These are phyloP conservation scores for Drosophila pallidifrons DNA, from an alignment of 1,140 invertebrate genomes.

Conservation along the genomic window DNA sequence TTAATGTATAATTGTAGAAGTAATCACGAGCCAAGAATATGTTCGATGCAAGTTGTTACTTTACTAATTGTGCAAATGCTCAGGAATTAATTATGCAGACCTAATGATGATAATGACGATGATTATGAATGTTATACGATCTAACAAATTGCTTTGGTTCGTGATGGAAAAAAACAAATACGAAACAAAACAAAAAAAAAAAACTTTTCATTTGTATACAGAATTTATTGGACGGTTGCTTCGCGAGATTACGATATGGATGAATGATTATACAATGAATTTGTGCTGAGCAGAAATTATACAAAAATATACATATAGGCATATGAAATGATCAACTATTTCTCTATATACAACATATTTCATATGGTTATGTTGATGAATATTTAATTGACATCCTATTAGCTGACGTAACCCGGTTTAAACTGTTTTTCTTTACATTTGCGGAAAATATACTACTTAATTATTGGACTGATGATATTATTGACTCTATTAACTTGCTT, in stretches of 20 bases:
- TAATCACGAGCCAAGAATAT: conserved; percentile 40
- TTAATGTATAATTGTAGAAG: conserved; percentile 24
- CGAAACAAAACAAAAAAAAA: neutral
- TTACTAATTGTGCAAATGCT: conserved; percentile 42
- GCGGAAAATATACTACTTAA: neutral
- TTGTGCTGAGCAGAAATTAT: conserved; percentile 41
- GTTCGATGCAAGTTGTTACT: conserved; percentile 18
- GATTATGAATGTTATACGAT: conserved; percentile 5
- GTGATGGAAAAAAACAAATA: conserved; percentile 23
- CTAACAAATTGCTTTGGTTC: conserved; percentile 34
- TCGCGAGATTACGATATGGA: conserved; percentile 24
- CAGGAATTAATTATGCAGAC: conserved; percentile 43
- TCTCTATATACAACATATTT: conserved; percentile 11
- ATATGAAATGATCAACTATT: conserved; percentile 22
- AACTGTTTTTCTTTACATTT: neutral
- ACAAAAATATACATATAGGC: conserved; percentile 8
- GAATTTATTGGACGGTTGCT: conserved; percentile 24
- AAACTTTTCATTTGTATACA: conserved; percentile 31
- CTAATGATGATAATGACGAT: conserved; percentile 16
- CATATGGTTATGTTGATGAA: neutral
- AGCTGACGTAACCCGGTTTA: neutral
- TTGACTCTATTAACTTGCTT: neutral
- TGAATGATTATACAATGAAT: conserved; percentile 32
- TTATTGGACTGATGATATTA: conserved; percentile 3
- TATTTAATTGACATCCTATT: neutral